These are phyloP conservation scores for Cyprinodon diabolis DNA, from an alignment of 2,797 vertebrate genomes.

Conservation along the genomic window DNA sequence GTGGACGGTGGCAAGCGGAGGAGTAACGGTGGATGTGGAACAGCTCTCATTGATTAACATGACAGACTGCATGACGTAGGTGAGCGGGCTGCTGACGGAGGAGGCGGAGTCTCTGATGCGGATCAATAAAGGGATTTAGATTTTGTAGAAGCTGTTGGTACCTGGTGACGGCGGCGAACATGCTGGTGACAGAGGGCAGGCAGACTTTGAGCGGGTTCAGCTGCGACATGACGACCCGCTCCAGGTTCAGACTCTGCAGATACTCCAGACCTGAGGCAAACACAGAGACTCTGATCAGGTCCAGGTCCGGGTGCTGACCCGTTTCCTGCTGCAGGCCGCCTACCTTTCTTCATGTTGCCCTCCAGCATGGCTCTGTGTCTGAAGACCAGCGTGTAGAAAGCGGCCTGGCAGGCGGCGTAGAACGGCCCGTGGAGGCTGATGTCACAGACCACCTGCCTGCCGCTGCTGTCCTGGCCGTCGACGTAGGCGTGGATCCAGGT, in stretches of 20 bases:
- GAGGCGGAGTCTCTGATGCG: too few relatives aligned
- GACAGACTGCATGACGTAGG: too few relatives aligned
- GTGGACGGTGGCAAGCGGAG: too few relatives aligned
- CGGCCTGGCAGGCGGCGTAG: constrained; percentile 91
- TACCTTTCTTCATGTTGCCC: constrained; percentile 91
- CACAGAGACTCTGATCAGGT: background rate
- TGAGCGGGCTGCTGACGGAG: too few relatives aligned
- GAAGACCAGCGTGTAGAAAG: constrained; percentile 92
- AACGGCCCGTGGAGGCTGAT: constrained; percentile 90
- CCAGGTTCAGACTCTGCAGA: constrained; percentile 92
- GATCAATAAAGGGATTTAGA: too few relatives aligned
- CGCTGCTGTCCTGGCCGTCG: constrained; percentile 86
- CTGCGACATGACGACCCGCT: constrained; percentile 93
- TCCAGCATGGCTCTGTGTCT: constrained; percentile 89
- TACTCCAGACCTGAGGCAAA: constrained; percentile 86
- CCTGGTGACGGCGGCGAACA: constrained; percentile 94
- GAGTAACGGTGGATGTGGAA: too few relatives aligned
- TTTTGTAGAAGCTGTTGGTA: constrained; percentile 48
- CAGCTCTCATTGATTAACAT: too few relatives aligned
- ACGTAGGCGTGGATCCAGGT: constrained; percentile 93
- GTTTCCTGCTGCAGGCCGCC: background rate
- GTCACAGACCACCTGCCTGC: constrained; percentile 88
- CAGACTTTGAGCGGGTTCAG: constrained; percentile 96
- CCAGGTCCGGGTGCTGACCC: too few relatives aligned
- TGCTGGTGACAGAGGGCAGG: constrained; percentile 88